Evolutionary conservation across 64 coral and sea anemone species (phyloP), one percentile per base, ranked within the genome.

Genomic region (Actinia equina): DNA sequence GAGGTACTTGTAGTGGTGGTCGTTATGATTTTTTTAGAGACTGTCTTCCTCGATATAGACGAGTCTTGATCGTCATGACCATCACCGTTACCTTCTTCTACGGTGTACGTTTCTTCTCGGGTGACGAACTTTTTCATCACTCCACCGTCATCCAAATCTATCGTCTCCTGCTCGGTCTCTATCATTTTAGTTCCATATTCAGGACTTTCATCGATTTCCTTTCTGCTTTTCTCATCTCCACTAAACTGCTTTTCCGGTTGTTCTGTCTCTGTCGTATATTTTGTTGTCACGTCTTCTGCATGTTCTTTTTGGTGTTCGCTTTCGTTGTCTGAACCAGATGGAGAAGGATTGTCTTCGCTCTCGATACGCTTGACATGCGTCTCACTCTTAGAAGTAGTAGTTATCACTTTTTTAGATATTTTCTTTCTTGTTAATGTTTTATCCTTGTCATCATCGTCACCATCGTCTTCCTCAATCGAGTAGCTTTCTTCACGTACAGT

Each of bases 81-180:
- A 2, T 81, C 78, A 41, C 8, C 45, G 7, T 26, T 59, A 13
- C 55, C 83, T 52, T 85, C 83, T 22, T 85, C 83, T 7, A 42
- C 30, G 17, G 54, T 60, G 17, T 59, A 63, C 1, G 59, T 63
- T 43, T 85, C 83, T 63, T 85, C 83, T 57, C 52, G 59, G 17
- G 83, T 85, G 17, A 85, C 55, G 17, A 60, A 42, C 26, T 85
- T 85, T 1, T 19, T 58, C n/a, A 42, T 7, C 15, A 85, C 57
- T 27, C 83, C 83, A 8, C 83, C 83, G 55, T 85, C 83, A 42
- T 85, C 83, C 18, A 44, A 7, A n/a, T 61, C 83, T 58, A 60
- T 41, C 9, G 56, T 85, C 56, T 58, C 52, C 9, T 84, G 20
- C 41, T 85, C 55, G 51, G 83, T 85, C 20, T 60, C 59, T 52